Evolutionary conservation across 2,888 invertebrate species (phyloP).

Genomic region (Nyleta sp.): DNA sequence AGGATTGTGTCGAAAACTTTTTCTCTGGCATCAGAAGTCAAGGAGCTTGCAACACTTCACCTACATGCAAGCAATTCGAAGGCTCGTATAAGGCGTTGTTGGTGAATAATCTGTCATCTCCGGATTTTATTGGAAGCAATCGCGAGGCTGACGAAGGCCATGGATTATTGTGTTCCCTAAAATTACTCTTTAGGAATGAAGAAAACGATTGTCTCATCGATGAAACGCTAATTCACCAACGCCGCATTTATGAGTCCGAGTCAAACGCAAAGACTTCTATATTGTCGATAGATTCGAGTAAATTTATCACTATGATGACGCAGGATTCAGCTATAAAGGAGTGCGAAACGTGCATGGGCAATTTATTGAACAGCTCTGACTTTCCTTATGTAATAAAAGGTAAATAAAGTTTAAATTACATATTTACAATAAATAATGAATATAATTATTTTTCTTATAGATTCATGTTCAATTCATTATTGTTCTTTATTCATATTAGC

Average conservation of each 20-base stretch:
- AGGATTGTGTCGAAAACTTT: constrained; percentile 29
- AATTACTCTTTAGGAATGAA: not conserved
- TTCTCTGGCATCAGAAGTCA: constrained; percentile 29
- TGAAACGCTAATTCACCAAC: not conserved
- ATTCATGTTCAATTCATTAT: too few species aligned
- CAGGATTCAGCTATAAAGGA: not conserved
- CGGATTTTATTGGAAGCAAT: constrained; percentile 17
- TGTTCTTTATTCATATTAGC: too few species aligned
- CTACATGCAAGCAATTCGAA: constrained; percentile 30
- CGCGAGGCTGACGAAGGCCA: constrained; percentile 19
- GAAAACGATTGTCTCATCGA: not conserved
- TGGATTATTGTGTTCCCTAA: constrained; percentile 39
- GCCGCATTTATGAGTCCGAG: not conserved
- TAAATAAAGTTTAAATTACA: not conserved
- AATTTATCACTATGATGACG: not conserved
- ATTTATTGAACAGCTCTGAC: not conserved
- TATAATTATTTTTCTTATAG: not conserved
- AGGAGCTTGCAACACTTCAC: constrained; percentile 7
- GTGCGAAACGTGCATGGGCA: not conserved
- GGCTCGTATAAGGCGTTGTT: constrained; percentile 26
- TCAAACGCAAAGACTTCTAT: constrained; percentile 1
- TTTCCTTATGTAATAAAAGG: constrained; percentile 1
- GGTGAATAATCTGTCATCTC: constrained; percentile 33
- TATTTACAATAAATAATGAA: not conserved
- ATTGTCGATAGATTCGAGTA: not conserved